Base-by-base conservation (phyloP, 1,140 invertebrate species). In the Panonychus citri region DNA sequence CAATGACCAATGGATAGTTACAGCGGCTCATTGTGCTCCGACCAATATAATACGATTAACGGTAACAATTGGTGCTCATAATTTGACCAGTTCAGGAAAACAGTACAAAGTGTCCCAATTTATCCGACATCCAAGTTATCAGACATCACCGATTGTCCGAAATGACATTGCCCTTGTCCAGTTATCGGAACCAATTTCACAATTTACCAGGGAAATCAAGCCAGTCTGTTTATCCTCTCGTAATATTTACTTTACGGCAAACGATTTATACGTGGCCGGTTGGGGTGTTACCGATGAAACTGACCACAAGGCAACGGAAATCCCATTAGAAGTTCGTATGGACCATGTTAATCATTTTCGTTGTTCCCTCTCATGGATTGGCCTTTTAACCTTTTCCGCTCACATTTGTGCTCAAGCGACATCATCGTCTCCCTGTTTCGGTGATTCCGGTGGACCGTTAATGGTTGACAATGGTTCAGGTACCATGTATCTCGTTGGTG, bases 21-120 rank as follows among this genome's bases (percentile, higher is more conserved):
- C 85, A 2, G 86, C 88, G 1, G 86, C 81, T 0, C 87, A 91
- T 68, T 91, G 87, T 64, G 73, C 89, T 12, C 53, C 82, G 26
- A 59, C 56, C 15, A 56, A 62, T 43, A 5, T 34, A 34, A 34
- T 12, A 5, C 30, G 30, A 5, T 34, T 34, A 12, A 7, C 30
- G 5, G 30, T 34, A 34, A 7, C 30, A 34, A 12, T 34, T 34
- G 30, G 30, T 34, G 30, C 30, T 34, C 30, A 34, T 34, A 34
- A 34, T 34, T 7, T 34, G 12, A 34, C 30, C 5, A 34, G 12
- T 34, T 34, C 30, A 7, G 30, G 30, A 7, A 34, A 34, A 34
- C 30, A 34, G 5, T 34, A 34, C 12, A 34, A 34, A 34, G 30
- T 34, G 30, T 5, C 30, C 12, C 30, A 34, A 34, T 34, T 34